These are phyloP conservation scores for Falco novaeseelandiae DNA, from an alignment of 2,797 vertebrate species.

Conservation along the genomic window DNA sequence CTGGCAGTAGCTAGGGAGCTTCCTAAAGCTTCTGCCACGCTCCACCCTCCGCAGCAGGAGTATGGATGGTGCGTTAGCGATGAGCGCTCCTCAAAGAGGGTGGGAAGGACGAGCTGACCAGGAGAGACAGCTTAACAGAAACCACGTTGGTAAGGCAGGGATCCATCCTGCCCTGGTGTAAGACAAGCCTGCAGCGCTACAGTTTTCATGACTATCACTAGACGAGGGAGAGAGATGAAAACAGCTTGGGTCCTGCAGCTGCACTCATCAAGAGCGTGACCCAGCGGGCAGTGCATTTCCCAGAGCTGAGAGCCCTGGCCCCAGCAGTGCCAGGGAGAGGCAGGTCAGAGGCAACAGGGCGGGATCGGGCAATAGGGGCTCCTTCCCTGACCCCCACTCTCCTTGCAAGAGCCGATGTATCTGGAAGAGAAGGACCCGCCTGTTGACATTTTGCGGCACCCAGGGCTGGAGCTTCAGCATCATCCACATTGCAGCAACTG, in stretches of 20 bases:
- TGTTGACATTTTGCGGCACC: not conserved
- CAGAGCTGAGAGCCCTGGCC: accelerated
- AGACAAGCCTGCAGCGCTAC: not conserved
- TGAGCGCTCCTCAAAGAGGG: not conserved
- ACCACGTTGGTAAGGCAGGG: not conserved
- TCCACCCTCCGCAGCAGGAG: not conserved
- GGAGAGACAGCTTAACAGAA: not conserved
- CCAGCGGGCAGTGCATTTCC: not conserved
- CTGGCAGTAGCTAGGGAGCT: not conserved
- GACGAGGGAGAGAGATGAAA: not conserved
- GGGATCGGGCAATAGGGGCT: not conserved
- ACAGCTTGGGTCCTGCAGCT: not conserved
- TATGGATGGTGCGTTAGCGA: not conserved
- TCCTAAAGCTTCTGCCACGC: not conserved
- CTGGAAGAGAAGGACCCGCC: not conserved
- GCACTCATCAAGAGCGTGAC: not conserved
- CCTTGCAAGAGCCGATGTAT: not conserved
- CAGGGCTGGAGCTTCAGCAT: not conserved
- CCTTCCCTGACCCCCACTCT: not conserved
- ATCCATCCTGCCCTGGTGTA: not conserved
- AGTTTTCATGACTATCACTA: not conserved
- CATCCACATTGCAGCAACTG: not conserved
- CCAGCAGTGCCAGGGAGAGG: not conserved
- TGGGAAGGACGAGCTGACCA: not conserved
- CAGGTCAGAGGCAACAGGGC: not conserved